These are phyloP conservation scores for Tethya wilhelma DNA, from an alignment of 37 sponge, comb jelly and placozoan genomes.

Conservation along the genomic window DNA sequence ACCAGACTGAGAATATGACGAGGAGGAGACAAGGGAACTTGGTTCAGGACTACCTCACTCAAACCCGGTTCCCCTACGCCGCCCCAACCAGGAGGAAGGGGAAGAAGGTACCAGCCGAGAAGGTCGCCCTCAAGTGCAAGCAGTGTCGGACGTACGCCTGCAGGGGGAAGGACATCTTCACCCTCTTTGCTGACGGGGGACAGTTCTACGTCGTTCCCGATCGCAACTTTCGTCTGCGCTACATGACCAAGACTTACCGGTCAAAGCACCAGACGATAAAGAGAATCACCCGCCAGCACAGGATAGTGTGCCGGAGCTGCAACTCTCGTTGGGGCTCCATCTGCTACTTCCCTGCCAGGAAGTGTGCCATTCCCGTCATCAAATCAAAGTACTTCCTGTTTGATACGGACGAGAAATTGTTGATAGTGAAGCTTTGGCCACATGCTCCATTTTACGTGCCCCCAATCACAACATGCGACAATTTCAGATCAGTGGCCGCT, in stretches of 20 bases:
- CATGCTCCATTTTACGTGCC: constrained; percentile 20
- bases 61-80: not conserved
- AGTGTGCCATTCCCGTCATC: constrained; percentile 15
- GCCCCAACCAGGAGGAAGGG: not conserved
- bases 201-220: constrained; percentile 14
- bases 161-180: constrained; percentile 9
- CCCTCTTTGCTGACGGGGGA: constrained; percentile 12
- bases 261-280: not conserved
- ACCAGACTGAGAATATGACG: no score
- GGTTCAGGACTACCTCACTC: not conserved
- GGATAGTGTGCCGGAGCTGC: constrained; percentile 19
- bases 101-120: not conserved
- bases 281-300: not conserved
- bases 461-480: not conserved
- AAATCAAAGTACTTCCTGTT: constrained; percentile 26
- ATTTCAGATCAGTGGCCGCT: no score
- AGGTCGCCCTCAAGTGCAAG: not conserved
- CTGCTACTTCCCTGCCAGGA: constrained; percentile 6
- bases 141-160: constrained; percentile 10
- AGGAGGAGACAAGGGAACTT: no score
- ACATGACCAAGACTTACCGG: not conserved
- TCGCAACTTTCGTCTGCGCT: not conserved
- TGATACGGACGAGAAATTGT: not conserved
- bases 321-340: constrained; percentile 1
- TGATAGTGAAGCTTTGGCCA: constrained; percentile 21